Evolutionary conservation across 2,797 vertebrate genomes (phyloP).

Genomic region (Oryzias dopingdopingensis): DNA sequence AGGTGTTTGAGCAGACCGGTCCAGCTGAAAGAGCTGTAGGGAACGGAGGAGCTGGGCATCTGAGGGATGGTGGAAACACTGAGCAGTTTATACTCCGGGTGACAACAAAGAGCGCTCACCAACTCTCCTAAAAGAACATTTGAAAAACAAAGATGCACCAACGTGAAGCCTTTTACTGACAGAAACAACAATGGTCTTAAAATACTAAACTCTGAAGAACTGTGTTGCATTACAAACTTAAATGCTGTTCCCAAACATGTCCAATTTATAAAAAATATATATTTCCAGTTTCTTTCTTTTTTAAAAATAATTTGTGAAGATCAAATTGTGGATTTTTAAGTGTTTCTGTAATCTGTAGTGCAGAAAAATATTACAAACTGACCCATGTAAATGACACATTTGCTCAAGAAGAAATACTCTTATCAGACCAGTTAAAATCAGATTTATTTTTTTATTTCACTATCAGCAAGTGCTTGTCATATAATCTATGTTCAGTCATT

Average conservation of each 20-base stretch:
- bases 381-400: too few relatives aligned
- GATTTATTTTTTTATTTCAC: background rate
- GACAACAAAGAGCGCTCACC: constrained; percentile 84
- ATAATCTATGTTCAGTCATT: background rate
- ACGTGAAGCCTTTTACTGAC: too few relatives aligned
- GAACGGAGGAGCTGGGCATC: constrained; percentile 84
- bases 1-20: constrained; percentile 88
- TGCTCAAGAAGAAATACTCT: background rate
- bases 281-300: too few relatives aligned
- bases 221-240: too few relatives aligned
- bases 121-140: constrained; percentile 82
- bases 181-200: too few relatives aligned
- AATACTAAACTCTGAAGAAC: too few relatives aligned
- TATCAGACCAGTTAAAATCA: background rate
- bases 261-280: too few relatives aligned
- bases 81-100: constrained; percentile 93
- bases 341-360: too few relatives aligned
- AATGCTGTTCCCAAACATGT: too few relatives aligned
- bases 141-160: background rate
- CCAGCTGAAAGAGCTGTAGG: constrained; percentile 91
- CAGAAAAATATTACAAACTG: too few relatives aligned
- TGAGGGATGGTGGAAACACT: constrained; percentile 88
- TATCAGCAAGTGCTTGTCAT: background rate
- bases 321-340: too few relatives aligned
- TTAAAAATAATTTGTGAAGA: too few relatives aligned